Conservation (phyloP, 2,797 vertebrate species). For the Pachyuromys duprasi region DNA sequence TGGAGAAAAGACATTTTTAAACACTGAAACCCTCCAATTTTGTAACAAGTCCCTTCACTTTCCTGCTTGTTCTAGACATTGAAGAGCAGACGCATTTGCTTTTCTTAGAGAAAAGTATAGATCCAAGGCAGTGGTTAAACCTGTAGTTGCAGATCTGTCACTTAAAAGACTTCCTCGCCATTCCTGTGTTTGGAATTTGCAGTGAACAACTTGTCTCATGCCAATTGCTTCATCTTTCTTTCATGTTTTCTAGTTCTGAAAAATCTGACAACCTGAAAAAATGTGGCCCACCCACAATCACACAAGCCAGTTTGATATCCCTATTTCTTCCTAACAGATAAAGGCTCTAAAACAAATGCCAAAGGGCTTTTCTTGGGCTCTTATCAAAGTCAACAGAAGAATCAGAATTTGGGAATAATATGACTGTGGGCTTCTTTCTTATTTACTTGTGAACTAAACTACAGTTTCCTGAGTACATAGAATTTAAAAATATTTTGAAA, state of each 20-base stretch:
- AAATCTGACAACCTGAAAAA: conserved; percentile 26
- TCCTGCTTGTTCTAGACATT: conserved; percentile 60
- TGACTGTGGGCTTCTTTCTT: neutral
- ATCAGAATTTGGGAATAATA: neutral
- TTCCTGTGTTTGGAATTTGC: conserved; percentile 7
- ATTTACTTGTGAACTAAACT: neutral
- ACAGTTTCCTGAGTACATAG: neutral
- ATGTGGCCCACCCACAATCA: neutral
- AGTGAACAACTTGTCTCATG: neutral
- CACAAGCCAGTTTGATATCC: neutral
- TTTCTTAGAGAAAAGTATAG: conserved; percentile 56
- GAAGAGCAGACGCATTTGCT: conserved; percentile 1
- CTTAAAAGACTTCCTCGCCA: conserved; percentile 4
- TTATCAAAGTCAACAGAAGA: conserved; percentile 25
- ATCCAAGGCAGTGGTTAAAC: conserved; percentile 59
- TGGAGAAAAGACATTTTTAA: conserved; percentile 1
- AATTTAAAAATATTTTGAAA: neutral
- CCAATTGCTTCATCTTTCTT: conserved; percentile 44
- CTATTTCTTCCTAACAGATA: conserved; percentile 35
- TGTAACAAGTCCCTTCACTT: conserved; percentile 32
- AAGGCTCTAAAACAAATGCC: neutral
- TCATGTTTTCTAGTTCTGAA: neutral
- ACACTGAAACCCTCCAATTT: conserved; percentile 25
- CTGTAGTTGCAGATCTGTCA: neutral
- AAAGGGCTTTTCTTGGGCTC: neutral